These are phyloP conservation scores for Sipha flava DNA, from an alignment of 1,140 invertebrate species.

Conservation along the genomic window DNA sequence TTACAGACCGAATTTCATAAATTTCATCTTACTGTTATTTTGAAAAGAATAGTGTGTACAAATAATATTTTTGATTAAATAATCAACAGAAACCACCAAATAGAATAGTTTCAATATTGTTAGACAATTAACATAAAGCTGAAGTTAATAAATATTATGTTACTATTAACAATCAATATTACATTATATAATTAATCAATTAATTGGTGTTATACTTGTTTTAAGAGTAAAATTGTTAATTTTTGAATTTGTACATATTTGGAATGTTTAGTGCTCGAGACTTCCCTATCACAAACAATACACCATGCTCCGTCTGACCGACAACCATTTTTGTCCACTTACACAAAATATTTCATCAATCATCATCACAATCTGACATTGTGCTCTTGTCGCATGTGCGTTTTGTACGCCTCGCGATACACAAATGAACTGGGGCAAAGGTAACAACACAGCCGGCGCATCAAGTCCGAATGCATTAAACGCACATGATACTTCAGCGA, in stretches of 20 bases:
- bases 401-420: constrained; percentile 55
- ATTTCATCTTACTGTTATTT: neutral
- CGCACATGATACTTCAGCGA: constrained; percentile 60
- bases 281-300: constrained; percentile 30
- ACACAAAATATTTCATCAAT: constrained; percentile 20
- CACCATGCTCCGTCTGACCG: constrained; percentile 17
- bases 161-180: constrained; percentile 16
- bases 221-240: constrained; percentile 22
- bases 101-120: neutral
- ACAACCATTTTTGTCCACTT: constrained; percentile 23
- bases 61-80: too few relatives aligned
- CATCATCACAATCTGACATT: constrained; percentile 51
- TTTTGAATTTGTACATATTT: constrained; percentile 22
- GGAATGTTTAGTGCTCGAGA: constrained; percentile 24
- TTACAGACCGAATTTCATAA: too few relatives aligned
- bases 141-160: constrained; percentile 22
- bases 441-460: constrained; percentile 56
- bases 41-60: neutral
- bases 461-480: constrained; percentile 57
- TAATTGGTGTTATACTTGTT: constrained; percentile 9
- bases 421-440: constrained; percentile 56
- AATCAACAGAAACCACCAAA: neutral
- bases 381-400: constrained; percentile 56
- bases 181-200: neutral
- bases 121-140: constrained; percentile 25